Evolutionary conservation across 1,140 invertebrate genomes (phyloP).

Genomic region (Lordiphosa collinella): DNA sequence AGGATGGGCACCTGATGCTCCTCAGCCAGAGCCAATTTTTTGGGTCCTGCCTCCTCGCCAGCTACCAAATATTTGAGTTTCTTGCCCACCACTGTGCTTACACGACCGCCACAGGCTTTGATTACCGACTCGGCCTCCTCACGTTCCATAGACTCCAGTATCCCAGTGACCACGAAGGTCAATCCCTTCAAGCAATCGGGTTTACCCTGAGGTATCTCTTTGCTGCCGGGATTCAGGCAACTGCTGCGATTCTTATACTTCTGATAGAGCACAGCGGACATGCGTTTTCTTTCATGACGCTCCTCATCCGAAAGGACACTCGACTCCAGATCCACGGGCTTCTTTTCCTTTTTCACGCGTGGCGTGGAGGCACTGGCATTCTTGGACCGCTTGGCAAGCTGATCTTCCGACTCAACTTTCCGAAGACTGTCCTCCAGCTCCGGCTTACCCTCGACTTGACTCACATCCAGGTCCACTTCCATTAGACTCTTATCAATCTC

Average conservation of each 20-base stretch:
- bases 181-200: conserved; percentile 87
- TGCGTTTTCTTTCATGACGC: conserved; percentile 83
- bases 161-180: conserved; percentile 92
- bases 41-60: conserved; percentile 90
- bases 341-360: conserved; percentile 35
- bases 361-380: conserved; percentile 37
- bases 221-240: conserved; percentile 88
- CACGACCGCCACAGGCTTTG: conserved; percentile 89
- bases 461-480: conserved; percentile 59
- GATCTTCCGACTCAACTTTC: too few species aligned
- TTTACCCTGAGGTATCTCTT: conserved; percentile 90
- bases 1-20: conserved; percentile 86
- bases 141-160: conserved; percentile 92
- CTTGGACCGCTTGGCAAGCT: conserved; percentile 7
- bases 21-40: conserved; percentile 90
- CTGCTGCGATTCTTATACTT: conserved; percentile 87
- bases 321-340: conserved; percentile 34
- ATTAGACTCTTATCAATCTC: conserved; percentile 61
- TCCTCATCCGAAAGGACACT: conserved; percentile 83
- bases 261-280: conserved; percentile 84
- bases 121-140: conserved; percentile 89
- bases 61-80: conserved; percentile 90
- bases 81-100: conserved; percentile 87
- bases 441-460: background rate
- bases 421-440: too few species aligned